phyloP scores from a whole-genome alignment of 2,888 invertebrate genomes.

The Macaria notata region DNA sequence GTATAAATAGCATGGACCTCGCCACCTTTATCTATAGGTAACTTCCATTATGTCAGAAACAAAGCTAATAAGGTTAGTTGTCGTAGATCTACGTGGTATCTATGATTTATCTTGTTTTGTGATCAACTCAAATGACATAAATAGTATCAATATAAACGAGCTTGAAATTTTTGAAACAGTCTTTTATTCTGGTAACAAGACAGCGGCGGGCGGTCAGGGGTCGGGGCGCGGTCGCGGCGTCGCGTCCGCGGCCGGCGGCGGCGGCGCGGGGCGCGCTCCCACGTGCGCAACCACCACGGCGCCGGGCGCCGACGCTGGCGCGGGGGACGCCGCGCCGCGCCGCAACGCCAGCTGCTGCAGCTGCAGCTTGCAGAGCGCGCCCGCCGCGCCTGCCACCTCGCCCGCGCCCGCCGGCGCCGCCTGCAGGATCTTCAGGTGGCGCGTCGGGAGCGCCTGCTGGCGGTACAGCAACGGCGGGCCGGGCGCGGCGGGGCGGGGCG shows the following conservation, averaged over 20 bases:
- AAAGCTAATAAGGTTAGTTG: too few species aligned
- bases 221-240: constrained; percentile 66
- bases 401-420: constrained; percentile 48
- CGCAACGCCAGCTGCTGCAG: constrained; percentile 55
- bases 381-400: constrained; percentile 48
- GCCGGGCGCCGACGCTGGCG: constrained; percentile 66
- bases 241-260: constrained; percentile 61
- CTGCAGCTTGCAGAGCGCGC: constrained; percentile 56
- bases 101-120: too few species aligned
- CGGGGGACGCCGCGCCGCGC: constrained; percentile 37
- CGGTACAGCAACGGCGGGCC: constrained; percentile 81
- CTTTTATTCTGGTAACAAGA: constrained; percentile 5
- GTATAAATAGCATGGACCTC: too few species aligned
- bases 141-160: too few species aligned
- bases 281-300: constrained; percentile 63
- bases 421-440: constrained; percentile 75
- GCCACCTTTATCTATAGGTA: too few species aligned
- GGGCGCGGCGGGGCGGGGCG: constrained; percentile 41
- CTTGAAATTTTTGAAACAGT: neutral
- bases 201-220: neutral
- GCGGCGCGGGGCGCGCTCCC: constrained; percentile 50
- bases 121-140: neutral
- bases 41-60: too few species aligned
- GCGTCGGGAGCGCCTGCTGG: constrained; percentile 79
- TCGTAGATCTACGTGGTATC: too few species aligned